Evolutionary conservation across 2,888 invertebrate species (phyloP), one percentile per base, ranked within the genome.

Genomic region (Chydorus sphaericus): DNA sequence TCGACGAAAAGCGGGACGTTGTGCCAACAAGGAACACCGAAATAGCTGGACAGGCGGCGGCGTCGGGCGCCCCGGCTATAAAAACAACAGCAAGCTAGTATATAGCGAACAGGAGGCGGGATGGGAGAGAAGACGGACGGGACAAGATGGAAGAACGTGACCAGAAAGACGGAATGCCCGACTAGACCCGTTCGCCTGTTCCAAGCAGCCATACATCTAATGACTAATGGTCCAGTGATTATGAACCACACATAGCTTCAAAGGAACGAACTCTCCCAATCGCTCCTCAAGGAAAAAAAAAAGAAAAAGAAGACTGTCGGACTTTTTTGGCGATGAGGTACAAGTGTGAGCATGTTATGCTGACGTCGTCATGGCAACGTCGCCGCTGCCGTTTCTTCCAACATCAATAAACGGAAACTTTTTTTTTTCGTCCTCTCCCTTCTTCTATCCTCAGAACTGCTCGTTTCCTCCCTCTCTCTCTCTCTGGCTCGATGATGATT

Each of bases 281-380:
- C 8, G 8, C 8, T 33, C 33, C 33, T 10, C 33, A 10, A 1
- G 2, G 16, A 16, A 39, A 39, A 20, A 28, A 26, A 26, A 26
- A 23, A 44, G 23, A 38, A n/a, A 38, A 20, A 38, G 33, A 33
- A 14, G 33, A n/a, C 16, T 38, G n/a, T 38, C 38, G 23, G 26
- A 2, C n/a, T n/a, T n/a, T 44, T n/a, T n/a, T n/a, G n/a, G n/a
- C n/a, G n/a, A n/a, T n/a, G n/a, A n/a, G n/a, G n/a, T n/a, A n/a
- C n/a, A n/a, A n/a, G n/a, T n/a, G 3, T 23, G 3, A 26, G n/a
- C n/a, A 37, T 36, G 52, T 52, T 52, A 52, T 36, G 31, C 33
- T 36, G 37, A 52, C 52, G 52, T 52, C 23, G 36, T 37, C 37
- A 52, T 52, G 52, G 23, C 52, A 52, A 52, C 52, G 8, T 10